Evolutionary conservation across 2,797 vertebrate species (phyloP).

Genomic region (Cirrhinus mrigala): DNA sequence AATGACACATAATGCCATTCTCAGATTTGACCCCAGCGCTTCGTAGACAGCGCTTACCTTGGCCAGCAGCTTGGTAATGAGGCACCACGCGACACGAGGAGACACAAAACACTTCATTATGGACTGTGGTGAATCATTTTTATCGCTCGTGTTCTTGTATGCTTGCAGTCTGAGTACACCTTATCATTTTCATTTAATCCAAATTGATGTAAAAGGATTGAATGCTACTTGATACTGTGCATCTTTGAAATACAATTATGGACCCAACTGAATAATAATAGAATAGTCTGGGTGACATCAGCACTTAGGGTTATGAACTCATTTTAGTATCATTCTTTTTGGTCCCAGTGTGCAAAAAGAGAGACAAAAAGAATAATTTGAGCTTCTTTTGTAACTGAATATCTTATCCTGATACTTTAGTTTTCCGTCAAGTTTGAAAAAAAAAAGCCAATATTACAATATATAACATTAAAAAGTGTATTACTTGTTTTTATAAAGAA

Average conservation of each 20-base stretch:
- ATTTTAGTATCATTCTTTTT: constrained; percentile 36
- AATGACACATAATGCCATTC: constrained; percentile 3
- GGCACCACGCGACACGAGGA: constrained; percentile 20
- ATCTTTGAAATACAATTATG: constrained; percentile 50
- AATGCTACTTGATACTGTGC: constrained; percentile 37
- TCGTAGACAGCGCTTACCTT: not conserved
- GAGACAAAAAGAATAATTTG: not conserved
- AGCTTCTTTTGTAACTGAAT: constrained; percentile 7
- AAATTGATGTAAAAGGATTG: constrained; percentile 51
- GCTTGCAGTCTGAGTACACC: constrained; percentile 43
- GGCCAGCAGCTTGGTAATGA: constrained; percentile 14
- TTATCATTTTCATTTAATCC: constrained; percentile 52
- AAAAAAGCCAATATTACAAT: not conserved
- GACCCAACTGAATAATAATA: constrained; percentile 21
- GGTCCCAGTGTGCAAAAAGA: constrained; percentile 21
- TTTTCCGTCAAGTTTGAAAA: not conserved
- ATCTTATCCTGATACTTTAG: not conserved
- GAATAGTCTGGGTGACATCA: constrained; percentile 16
- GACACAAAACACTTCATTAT: constrained; percentile 52
- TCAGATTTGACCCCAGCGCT: not conserved
- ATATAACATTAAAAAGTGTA: no score
- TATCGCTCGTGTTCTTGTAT: constrained; percentile 32
- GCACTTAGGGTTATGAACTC: constrained; percentile 25
- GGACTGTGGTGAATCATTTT: constrained; percentile 39
- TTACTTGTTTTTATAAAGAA: no score